phyloP scores from a whole-genome alignment of 2,113 vertebrate species.

The Arenaria interpres region DNA sequence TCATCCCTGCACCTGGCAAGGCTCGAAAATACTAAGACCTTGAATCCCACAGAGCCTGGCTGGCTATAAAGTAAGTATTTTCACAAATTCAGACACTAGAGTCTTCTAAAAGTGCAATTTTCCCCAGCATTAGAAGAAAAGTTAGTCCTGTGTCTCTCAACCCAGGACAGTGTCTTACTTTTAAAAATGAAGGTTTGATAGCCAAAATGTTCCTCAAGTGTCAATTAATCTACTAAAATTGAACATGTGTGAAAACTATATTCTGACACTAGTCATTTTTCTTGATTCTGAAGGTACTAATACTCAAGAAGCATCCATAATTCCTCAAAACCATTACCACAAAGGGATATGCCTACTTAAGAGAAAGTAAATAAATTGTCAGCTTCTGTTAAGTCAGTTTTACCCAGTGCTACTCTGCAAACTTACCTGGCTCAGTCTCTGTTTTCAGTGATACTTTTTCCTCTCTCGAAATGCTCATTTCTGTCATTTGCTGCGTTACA shows the following conservation, averaged over 20 bases:
- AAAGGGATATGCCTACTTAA: background rate
- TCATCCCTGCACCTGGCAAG: no score
- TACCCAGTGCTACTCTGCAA: conserved; percentile 5
- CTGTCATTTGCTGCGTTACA: conserved; percentile 97
- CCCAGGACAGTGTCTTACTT: background rate
- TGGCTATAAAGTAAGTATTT: no score
- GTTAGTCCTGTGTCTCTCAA: no score
- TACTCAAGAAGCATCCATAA: background rate
- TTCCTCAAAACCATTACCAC: background rate
- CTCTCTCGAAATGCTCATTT: conserved; percentile 98
- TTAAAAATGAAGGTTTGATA: background rate
- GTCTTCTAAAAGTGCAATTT: no score
- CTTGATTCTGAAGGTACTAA: background rate
- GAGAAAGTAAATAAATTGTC: background rate
- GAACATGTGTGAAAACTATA: background rate
- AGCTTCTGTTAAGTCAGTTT: conserved; percentile 1
- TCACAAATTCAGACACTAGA: no score
- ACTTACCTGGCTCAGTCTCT: conserved; percentile 89
- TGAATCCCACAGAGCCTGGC: no score
- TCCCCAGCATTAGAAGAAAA: no score
- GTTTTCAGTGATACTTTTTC: conserved; percentile 82
- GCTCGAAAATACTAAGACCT: no score
- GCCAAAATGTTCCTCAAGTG: background rate
- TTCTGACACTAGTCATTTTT: background rate
- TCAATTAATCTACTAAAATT: background rate